Evolutionary conservation across 2,797 vertebrate genomes (phyloP), one percentile per base, ranked within the genome.

Genomic region (Onychomys torridus): DNA sequence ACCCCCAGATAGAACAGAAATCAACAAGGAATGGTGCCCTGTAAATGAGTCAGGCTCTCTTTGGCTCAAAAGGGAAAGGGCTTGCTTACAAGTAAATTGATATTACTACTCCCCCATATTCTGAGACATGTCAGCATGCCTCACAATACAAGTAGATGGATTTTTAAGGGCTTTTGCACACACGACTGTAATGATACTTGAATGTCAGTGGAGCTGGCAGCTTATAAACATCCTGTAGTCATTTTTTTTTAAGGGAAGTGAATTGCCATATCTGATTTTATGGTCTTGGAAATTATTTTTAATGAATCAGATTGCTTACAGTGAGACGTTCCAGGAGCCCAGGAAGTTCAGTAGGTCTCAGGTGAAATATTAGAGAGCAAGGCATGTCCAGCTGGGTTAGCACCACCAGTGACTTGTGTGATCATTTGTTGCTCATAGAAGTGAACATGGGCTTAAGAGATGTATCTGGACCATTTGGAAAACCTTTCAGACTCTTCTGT

Each of bases 171-270:
- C 29, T 87, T 88, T 69, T 37, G 0, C 27, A 43, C 34, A 40
- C 16, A n/a, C 19, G 27, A 19, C 27, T 87, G 43, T 12, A 65
- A 55, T 76, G 40, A 79, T 37, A 52, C 65, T 94, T 73, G 87
- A 93, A 76, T 61, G 37, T 89, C 40, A 11, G 67, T 13, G 75
- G 67, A 40, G 23, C 86, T 77, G 86, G 32, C 71, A 67, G 65
- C 65, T 81, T 77, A 37, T 65, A 97, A 88, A 76, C 65, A 82
- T 23, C 57, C 25, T 77, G 9, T 86, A 32, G 40, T 84, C 52
- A 65, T 55, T 40, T 71, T 93, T 75, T 93, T 13, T 4, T 46
- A 57, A 94, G 94, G 76, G 57, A 88, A 94, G 61, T 76, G 23
- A 67, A 79, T 73, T 37, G 23, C 5, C 32, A 25, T 61, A 67